These are phyloP conservation scores for Peromyscus polionotus DNA, from an alignment of 2,113 vertebrate species.

Conservation along the genomic window DNA sequence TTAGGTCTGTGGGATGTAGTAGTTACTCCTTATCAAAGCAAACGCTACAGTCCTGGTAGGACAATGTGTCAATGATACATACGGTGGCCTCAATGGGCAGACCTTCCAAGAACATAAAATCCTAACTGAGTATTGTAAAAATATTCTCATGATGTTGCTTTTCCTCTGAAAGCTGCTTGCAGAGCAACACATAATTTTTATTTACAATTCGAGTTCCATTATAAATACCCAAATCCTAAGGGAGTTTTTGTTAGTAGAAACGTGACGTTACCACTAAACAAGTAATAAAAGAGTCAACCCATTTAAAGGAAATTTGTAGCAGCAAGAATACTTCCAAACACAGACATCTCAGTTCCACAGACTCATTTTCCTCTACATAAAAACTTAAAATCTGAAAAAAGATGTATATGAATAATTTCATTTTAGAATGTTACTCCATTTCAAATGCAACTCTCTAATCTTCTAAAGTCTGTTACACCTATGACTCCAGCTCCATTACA, in stretches of 20 bases:
- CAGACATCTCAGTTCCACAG: conserved; percentile 87
- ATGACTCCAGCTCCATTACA: conserved; percentile 73
- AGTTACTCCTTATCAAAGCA: conserved; percentile 93
- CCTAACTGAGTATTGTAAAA: conserved; percentile 89
- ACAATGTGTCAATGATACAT: conserved; percentile 94
- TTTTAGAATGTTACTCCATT: conserved; percentile 77
- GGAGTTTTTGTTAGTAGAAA: conserved; percentile 94
- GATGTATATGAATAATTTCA: conserved; percentile 75
- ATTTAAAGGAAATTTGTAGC: conserved; percentile 90
- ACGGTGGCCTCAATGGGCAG: conserved; percentile 92
- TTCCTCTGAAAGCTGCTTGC: conserved; percentile 90
- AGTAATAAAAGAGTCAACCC: conserved; percentile 99
- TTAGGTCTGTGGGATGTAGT: conserved; percentile 92
- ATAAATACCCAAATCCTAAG: conserved; percentile 89
- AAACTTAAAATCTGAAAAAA: conserved; percentile 82
- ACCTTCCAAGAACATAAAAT: conserved; percentile 95
- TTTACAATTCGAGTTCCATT: conserved; percentile 88
- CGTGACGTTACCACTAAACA: conserved; percentile 99
- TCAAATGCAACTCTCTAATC: conserved; percentile 71
- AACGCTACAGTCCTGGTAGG: conserved; percentile 96
- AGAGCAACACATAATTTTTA: conserved; percentile 90
- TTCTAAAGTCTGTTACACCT: conserved; percentile 77
- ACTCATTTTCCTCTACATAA: conserved; percentile 84
- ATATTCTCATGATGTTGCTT: conserved; percentile 89
- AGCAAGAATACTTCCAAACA: conserved; percentile 87